phyloP scores from a whole-genome alignment of 2,113 vertebrate species.

The Pachypanchax playfairii region DNA sequence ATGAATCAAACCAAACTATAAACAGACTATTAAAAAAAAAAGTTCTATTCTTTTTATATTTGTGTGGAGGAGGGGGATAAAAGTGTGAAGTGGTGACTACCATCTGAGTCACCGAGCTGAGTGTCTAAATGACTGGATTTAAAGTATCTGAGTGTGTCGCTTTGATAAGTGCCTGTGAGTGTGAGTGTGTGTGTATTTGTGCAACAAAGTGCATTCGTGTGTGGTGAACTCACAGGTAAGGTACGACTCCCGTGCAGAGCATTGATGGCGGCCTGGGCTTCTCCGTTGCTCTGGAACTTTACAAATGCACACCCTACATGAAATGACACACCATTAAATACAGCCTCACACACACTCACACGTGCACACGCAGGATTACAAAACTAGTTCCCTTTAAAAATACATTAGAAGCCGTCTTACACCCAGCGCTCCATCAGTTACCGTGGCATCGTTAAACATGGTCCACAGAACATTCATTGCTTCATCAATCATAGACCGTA shows the following conservation, averaged over 20 bases:
- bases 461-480: slow-evolving; percentile 71
- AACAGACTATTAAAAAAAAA: background rate
- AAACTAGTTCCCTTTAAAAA: slow-evolving; percentile 69
- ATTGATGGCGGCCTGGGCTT: slow-evolving; percentile 82
- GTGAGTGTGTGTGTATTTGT: slow-evolving; percentile 15
- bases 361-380: slow-evolving; percentile 16
- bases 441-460: slow-evolving; percentile 69
- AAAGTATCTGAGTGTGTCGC: slow-evolving; percentile 34
- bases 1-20: background rate
- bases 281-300: slow-evolving; percentile 82
- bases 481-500: slow-evolving; percentile 75
- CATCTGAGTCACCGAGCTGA: slow-evolving; percentile 58
- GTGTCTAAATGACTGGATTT: slow-evolving; percentile 54
- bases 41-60: slow-evolving; percentile 8
- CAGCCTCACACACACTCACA: slow-evolving; percentile 30
- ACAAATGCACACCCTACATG: slow-evolving; percentile 80
- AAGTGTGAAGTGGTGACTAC: slow-evolving; percentile 61
- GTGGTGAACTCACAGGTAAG: slow-evolving; percentile 73
- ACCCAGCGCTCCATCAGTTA: slow-evolving; percentile 68
- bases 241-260: slow-evolving; percentile 81
- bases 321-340: slow-evolving; percentile 62
- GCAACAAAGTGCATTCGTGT: background rate
- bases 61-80: slow-evolving; percentile 45
- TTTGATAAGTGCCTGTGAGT: slow-evolving; percentile 15
- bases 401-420: slow-evolving; percentile 68